These are phyloP conservation scores for Deilephila porcellus DNA, from an alignment of 2,888 invertebrate genomes.

Conservation along the genomic window DNA sequence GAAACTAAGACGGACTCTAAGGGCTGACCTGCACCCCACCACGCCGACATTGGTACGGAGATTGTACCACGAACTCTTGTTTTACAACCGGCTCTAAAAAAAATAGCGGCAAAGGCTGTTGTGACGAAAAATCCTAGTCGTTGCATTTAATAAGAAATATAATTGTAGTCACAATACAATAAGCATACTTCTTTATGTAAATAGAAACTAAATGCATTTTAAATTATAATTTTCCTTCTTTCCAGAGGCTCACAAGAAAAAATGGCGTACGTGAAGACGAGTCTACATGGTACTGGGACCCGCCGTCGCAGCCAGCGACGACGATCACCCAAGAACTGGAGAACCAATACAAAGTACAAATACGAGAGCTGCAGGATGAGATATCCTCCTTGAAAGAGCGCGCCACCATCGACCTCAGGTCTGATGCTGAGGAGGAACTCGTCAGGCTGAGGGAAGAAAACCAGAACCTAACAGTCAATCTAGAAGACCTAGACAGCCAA, in stretches of 20 bases:
- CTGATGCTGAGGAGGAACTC: constrained; percentile 71
- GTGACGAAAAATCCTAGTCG: too few relatives aligned
- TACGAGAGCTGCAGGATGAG: constrained; percentile 71
- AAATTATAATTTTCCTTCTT: constrained; percentile 50
- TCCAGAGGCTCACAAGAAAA: constrained; percentile 73
- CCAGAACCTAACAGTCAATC: constrained; percentile 80
- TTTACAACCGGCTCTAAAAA: too few relatives aligned
- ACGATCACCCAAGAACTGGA: constrained; percentile 51
- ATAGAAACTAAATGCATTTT: too few relatives aligned
- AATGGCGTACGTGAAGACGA: constrained; percentile 80
- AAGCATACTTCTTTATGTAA: too few relatives aligned
- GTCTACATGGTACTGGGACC: constrained; percentile 84
- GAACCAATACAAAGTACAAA: constrained; percentile 65
- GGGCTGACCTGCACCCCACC: too few relatives aligned
- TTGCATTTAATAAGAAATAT: too few relatives aligned
- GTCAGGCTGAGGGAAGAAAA: constrained; percentile 84
- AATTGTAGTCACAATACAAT: too few relatives aligned
- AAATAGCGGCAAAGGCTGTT: too few relatives aligned
- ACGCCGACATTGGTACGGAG: too few relatives aligned
- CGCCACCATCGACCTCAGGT: constrained; percentile 56
- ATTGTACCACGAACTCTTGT: too few relatives aligned
- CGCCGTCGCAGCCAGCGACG: constrained; percentile 62
- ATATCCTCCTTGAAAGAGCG: constrained; percentile 71
- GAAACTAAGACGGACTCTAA: too few relatives aligned
- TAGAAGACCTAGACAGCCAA: constrained; percentile 90